Base-by-base conservation (phyloP, 2,797 vertebrate species). In the Chloroceryle amazona region DNA sequence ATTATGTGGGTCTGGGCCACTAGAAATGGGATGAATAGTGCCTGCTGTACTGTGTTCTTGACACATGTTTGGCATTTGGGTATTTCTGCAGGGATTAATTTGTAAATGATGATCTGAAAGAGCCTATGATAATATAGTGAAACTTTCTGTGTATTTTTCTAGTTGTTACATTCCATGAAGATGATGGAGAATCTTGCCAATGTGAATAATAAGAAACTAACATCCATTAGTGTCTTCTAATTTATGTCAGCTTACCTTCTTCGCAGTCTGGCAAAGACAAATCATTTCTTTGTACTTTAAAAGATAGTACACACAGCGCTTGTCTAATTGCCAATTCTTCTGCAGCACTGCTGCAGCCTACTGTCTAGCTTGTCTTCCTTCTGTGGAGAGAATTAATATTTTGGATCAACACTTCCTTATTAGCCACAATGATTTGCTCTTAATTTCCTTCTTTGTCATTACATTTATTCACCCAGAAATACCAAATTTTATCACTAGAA, bases 291-390 rank as follows among this genome's bases (percentile, higher is more conserved):
- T 93, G 91, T 95, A 57, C 92, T 97, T 88, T 89, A 95, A 94
- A 93, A 95, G 96, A 93, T 91, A 96, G 85, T 93, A 47, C 58
- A 60, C 76, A 76, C 49, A 97, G 81, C 94, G 55, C 21, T 94
- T 97, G 92, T 97, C 94, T 96, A 97, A 98, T 98, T 98, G 96
- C 96, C 96, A 97, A 9, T 93, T 96, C 86, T 87, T 57, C 81
- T 93, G 70, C 79, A 84, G 75, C 72, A 28, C 71, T 82, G 46
- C 83, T 86, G 22, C 88, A 90, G 72, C 73, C 74, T 86, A 11
- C 90, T 86, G 82, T 95, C 97, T 97, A 91, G 67, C 80, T 96
- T 91, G 83, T 90, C 91, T 89, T 84, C 79, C 85, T 96, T 96
- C 79, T 63, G 58, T 72, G 67, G n/a, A 84, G 95, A 92, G 81